Base-by-base conservation (phyloP, 2,888 invertebrate species). In the Megastigmus dorsalis region DNA sequence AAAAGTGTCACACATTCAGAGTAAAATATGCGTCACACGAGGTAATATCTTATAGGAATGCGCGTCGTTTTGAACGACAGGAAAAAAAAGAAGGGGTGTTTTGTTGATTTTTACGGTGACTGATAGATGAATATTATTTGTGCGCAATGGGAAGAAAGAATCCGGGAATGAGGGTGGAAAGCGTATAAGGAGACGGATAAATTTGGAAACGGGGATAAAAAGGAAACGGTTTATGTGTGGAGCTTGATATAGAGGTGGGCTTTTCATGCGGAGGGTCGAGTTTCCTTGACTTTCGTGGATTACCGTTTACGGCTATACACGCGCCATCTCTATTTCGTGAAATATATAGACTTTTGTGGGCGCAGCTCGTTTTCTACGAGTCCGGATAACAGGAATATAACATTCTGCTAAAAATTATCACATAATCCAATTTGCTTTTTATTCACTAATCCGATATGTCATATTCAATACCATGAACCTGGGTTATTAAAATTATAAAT, bases 261-360 rank as follows among this genome's bases (percentile, higher is more conserved):
- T n/a, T n/a, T n/a, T n/a, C n/a, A n/a, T n/a, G 15, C 15, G 43
- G 30, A 30, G 36, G 43, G 15, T 70, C 18, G 62, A 48, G 54
- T 70, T 62, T 48, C 30, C 41, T 52, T 41, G 52, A 30, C 26
- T 60, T 52, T 62, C 45, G 13, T 13, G 33, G 54, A 43, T 54
- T 50, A 54, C 38, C 33, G 13, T 15, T 41, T 45, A 67, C 15
- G n/a, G 38, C n/a, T 63, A 52, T 38, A 33, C 7, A 28, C 30
- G 1, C n/a, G 20, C 4, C 10, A n/a, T 33, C 43, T 28, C n/a
- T 36, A 57, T 67, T 33, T 36, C 57, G 26, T 48, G 13, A 67
- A 67, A 33, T 48, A n/a, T n/a, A 57, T 23, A 26, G 15, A 36
- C 45, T 55, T 45, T 48, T 45, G 57, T 18, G 54, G 57, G 38